Conservation (phyloP, 2,888 invertebrate genomes). For the Cloeon dipterum region DNA sequence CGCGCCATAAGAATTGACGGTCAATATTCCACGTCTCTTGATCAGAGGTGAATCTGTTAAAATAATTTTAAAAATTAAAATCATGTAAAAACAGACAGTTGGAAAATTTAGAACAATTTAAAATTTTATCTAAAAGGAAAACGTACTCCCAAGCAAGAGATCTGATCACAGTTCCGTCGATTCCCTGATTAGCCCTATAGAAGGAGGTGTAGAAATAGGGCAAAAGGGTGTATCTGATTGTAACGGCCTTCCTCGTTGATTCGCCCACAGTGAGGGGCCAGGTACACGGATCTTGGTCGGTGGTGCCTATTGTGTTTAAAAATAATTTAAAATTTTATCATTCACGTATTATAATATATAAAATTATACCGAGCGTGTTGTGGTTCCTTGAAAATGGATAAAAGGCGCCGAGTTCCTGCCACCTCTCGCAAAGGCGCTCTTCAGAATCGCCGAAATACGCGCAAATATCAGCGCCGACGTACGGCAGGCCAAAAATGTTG, state of each 20-base stretch:
- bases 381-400: conserved; percentile 19
- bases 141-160: too few species aligned
- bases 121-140: too few species aligned
- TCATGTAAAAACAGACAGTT: too few species aligned
- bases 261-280: neutral
- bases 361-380: conserved; percentile 10
- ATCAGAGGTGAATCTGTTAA: neutral
- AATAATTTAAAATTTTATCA: too few species aligned
- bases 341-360: too few species aligned
- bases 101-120: too few species aligned
- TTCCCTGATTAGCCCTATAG: conserved; percentile 12
- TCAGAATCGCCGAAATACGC: conserved; percentile 11
- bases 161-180: neutral
- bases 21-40: neutral
- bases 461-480: conserved; percentile 13
- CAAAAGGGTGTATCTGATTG: conserved; percentile 19
- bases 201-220: conserved; percentile 22
- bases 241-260: conserved; percentile 9
- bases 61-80: too few species aligned
- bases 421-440: conserved; percentile 22
- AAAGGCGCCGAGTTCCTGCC: conserved; percentile 23
- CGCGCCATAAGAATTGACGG: neutral
- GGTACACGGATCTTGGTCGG: conserved; percentile 9
- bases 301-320: neutral
- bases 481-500: conserved; percentile 14